These are phyloP conservation scores for Apantesis nais DNA, from an alignment of 2,888 invertebrate genomes.

Conservation along the genomic window DNA sequence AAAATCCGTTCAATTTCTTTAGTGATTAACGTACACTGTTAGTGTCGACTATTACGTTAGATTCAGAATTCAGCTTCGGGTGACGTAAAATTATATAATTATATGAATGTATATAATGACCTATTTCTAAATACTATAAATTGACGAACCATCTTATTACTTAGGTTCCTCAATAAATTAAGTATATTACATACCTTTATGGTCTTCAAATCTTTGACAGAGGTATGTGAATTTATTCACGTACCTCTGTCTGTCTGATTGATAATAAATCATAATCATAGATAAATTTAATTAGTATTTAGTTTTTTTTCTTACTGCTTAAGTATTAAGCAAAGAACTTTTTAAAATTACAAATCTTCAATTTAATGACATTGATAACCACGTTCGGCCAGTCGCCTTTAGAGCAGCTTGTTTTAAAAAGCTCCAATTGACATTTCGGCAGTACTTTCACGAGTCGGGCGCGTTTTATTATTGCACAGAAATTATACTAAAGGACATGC, in stretches of 20 bases:
- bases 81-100: too few relatives aligned
- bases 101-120: too few relatives aligned
- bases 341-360: background rate
- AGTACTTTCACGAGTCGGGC: constrained; percentile 44
- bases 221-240: background rate
- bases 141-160: background rate
- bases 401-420: constrained; percentile 34
- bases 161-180: background rate
- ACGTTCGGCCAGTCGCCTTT: constrained; percentile 21
- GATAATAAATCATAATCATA: background rate
- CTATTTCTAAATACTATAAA: background rate
- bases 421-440: constrained; percentile 46
- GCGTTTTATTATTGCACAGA: constrained; percentile 49
- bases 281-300: background rate
- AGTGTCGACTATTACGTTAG: too few relatives aligned
- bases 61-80: too few relatives aligned
- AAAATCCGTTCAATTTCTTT: too few relatives aligned
- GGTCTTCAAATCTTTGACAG: background rate
- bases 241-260: background rate
- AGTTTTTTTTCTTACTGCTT: background rate
- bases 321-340: background rate
- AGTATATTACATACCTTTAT: background rate
- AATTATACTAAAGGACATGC: constrained; percentile 60
- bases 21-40: too few relatives aligned
- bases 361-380: constrained; percentile 39